A percentile compares a stretch with the other conserved stretches of the same genome.
These are phyloP conservation scores for Psix sp. DNA, from an alignment of 1,140 invertebrate genomes.

Conservation along the genomic window DNA sequence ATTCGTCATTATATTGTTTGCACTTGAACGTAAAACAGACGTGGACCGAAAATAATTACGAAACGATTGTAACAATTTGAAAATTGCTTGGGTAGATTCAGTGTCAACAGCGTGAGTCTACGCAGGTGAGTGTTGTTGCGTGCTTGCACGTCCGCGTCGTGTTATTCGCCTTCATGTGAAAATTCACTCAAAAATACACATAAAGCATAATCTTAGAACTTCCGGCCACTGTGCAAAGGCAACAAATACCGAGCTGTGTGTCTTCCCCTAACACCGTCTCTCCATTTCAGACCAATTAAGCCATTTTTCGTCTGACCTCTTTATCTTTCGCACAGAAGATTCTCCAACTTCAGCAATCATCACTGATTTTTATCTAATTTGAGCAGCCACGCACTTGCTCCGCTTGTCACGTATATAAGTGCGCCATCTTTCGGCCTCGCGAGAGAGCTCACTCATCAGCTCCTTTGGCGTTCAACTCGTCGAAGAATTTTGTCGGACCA, in stretches of 20 bases:
- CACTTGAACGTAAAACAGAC: no score
- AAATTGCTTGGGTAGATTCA: background rate
- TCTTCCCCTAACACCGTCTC: conserved; percentile 38
- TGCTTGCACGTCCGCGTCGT: background rate
- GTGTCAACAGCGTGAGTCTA: conserved; percentile 3
- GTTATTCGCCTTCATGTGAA: conserved; percentile 6
- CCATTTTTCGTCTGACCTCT: conserved; percentile 50
- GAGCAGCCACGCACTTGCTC: conserved; percentile 48
- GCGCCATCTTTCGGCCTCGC: conserved; percentile 16
- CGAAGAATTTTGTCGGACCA: no score
- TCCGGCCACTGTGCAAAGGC: conserved; percentile 61
- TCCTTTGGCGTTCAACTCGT: background rate
- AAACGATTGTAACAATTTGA: no score
- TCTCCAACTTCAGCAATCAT: conserved; percentile 19
- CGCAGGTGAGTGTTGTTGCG: background rate
- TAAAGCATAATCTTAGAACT: conserved; percentile 47
- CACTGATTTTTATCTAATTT: conserved; percentile 50
- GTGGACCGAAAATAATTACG: no score
- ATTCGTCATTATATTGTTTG: no score
- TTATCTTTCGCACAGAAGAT: conserved; percentile 44
- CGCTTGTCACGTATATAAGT: conserved; percentile 20
- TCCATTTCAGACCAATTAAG: conserved; percentile 1
- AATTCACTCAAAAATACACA: conserved; percentile 39
- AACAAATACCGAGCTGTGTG: conserved; percentile 50
- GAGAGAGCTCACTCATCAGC: background rate